These are phyloP conservation scores for Ceratothoa steindachneri DNA, from an alignment of 2,888 invertebrate genomes.

Conservation along the genomic window DNA sequence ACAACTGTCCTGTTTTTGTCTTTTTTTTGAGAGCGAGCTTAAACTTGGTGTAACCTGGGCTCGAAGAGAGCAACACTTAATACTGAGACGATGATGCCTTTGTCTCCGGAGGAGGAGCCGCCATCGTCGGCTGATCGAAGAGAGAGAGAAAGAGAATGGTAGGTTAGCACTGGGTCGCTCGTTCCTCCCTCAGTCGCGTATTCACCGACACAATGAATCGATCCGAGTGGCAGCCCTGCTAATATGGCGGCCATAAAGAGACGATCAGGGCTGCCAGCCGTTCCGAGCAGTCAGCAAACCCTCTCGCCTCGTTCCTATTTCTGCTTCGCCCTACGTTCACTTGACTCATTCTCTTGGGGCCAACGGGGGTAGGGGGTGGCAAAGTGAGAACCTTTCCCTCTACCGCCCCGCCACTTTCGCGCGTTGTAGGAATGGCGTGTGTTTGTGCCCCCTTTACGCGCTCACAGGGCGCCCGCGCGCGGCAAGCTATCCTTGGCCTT, in stretches of 20 bases:
- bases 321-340: background rate
- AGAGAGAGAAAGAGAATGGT: background rate
- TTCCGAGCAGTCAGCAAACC: background rate
- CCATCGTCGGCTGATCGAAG: background rate
- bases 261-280: conserved; percentile 1
- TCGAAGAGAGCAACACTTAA: too few species aligned
- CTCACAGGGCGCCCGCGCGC: too few species aligned
- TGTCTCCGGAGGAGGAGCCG: background rate
- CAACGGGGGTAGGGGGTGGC: background rate
- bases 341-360: conserved; percentile 6
- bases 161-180: background rate
- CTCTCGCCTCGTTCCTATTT: background rate
- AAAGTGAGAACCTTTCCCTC: background rate
- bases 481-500: conserved; percentile 4
- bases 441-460: background rate
- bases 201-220: background rate
- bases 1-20: too few species aligned
- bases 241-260: background rate
- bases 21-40: too few species aligned
- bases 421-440: background rate
- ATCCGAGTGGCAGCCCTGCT: background rate
- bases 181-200: background rate
- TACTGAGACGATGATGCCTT: background rate
- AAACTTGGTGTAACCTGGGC: too few species aligned
- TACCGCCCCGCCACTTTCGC: background rate